A percentile compares a stretch with the other conserved stretches of the same genome.
Evolutionary conservation across 1,140 invertebrate genomes (phyloP).

Genomic region (Drosophila pseudoananassae): DNA sequence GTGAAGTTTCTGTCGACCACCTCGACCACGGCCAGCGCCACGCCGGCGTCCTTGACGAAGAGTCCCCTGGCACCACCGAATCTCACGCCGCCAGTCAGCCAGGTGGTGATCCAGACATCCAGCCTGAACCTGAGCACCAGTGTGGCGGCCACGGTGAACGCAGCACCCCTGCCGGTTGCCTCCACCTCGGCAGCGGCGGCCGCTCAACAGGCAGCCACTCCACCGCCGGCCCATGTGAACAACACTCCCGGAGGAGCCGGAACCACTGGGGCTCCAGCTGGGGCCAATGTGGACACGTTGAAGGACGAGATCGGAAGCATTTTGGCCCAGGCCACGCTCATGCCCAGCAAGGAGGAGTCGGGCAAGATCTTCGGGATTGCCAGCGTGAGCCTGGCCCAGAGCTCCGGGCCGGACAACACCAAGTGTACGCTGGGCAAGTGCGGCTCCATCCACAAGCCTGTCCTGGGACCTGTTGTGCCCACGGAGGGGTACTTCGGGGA

Average conservation of each 20-base stretch:
- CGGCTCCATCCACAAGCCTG: slow-evolving; percentile 82
- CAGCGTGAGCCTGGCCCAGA: slow-evolving; percentile 83
- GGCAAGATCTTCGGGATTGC: slow-evolving; percentile 84
- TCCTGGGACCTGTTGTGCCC: slow-evolving; percentile 80
- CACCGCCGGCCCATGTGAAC: background rate
- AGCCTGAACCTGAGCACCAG: slow-evolving; percentile 55
- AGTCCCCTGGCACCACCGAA: slow-evolving; percentile 21
- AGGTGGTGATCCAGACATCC: slow-evolving; percentile 37
- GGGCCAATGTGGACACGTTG: slow-evolving; percentile 53
- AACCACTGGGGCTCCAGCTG: background rate
- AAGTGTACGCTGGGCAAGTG: slow-evolving; percentile 84
- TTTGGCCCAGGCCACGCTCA: slow-evolving; percentile 74
- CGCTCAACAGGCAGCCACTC: slow-evolving; percentile 33
- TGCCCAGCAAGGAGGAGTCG: slow-evolving; percentile 84
- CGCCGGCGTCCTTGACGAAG: slow-evolving; percentile 22
- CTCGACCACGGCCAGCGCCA: background rate
- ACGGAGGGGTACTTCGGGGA: slow-evolving; percentile 81
- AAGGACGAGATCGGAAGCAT: slow-evolving; percentile 81
- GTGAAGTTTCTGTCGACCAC: slow-evolving; percentile 41
- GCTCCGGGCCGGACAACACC: slow-evolving; percentile 82
- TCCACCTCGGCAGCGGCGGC: slow-evolving; percentile 63
- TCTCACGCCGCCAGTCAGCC: slow-evolving; percentile 31
- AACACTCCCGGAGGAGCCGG: background rate
- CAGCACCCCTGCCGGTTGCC: slow-evolving; percentile 36
- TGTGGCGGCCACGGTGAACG: slow-evolving; percentile 17